phyloP scores from a whole-genome alignment of 2,888 invertebrate species.

The Apocheima hispidaria region DNA sequence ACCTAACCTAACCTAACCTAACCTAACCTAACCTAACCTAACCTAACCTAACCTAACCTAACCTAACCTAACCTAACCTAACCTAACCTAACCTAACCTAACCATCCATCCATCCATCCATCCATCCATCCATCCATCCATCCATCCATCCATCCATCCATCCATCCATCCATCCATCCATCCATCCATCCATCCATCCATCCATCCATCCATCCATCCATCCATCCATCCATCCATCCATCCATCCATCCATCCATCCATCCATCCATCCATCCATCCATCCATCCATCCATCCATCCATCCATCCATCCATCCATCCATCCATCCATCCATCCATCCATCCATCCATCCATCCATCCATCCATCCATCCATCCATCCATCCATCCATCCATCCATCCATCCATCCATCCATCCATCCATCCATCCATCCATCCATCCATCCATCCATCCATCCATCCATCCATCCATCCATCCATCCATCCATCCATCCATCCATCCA shows the following conservation, averaged over 20 bases:
- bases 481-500: constrained; percentile 13
- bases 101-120: constrained; percentile 1
- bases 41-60: constrained; percentile 36
- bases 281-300: constrained; percentile 19
- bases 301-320: constrained; percentile 19
- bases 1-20: constrained; percentile 22
- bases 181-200: constrained; percentile 13
- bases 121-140: neutral
- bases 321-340: constrained; percentile 18
- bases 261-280: constrained; percentile 19
- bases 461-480: constrained; percentile 13
- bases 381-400: constrained; percentile 13
- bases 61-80: constrained; percentile 35
- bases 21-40: constrained; percentile 31
- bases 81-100: constrained; percentile 15
- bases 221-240: constrained; percentile 19
- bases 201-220: constrained; percentile 16
- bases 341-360: constrained; percentile 19
- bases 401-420: constrained; percentile 13
- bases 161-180: constrained; percentile 7
- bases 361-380: constrained; percentile 18
- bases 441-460: constrained; percentile 13
- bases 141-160: constrained; percentile 5
- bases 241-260: constrained; percentile 19
- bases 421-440: constrained; percentile 13